Evolutionary conservation across 1,140 invertebrate species (phyloP).

Genomic region (Caenorhabditis inopinata): DNA sequence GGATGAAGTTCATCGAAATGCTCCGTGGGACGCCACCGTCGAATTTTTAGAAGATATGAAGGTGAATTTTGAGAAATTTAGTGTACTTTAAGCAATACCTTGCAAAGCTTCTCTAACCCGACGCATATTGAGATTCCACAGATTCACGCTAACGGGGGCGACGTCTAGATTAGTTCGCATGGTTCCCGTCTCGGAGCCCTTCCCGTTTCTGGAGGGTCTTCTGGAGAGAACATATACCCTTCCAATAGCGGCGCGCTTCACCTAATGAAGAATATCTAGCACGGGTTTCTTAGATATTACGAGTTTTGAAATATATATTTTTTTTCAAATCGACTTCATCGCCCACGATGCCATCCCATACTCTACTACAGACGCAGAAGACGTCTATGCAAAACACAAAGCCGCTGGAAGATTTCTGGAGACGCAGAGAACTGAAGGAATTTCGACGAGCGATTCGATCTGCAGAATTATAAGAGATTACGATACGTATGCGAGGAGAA

Average conservation of each 20-base stretch:
- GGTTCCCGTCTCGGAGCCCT: too few relatives aligned
- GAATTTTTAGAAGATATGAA: constrained; percentile 60
- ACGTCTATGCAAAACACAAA: not conserved
- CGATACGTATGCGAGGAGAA: constrained; percentile 24
- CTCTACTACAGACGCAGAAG: constrained; percentile 20
- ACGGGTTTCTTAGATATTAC: too few relatives aligned
- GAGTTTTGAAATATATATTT: too few relatives aligned
- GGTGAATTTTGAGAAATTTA: constrained; percentile 65
- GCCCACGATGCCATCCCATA: constrained; percentile 98
- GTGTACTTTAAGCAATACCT: too few relatives aligned
- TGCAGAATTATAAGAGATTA: constrained; percentile 8
- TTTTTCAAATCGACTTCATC: constrained; percentile 88
- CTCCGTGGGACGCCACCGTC: constrained; percentile 6
- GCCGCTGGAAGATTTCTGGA: not conserved
- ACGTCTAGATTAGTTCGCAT: too few relatives aligned
- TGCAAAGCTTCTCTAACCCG: too few relatives aligned
- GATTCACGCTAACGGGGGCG: too few relatives aligned
- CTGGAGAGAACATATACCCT: too few relatives aligned
- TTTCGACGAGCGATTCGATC: constrained; percentile 34
- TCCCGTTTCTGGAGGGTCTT: too few relatives aligned
- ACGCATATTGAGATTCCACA: too few relatives aligned
- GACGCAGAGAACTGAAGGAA: constrained; percentile 27
- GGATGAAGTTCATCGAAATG: not conserved
- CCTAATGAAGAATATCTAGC: too few relatives aligned
- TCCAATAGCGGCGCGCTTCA: too few relatives aligned